Evolutionary conservation across 2,888 invertebrate genomes (phyloP).

Genomic region (Macrophya annulata): DNA sequence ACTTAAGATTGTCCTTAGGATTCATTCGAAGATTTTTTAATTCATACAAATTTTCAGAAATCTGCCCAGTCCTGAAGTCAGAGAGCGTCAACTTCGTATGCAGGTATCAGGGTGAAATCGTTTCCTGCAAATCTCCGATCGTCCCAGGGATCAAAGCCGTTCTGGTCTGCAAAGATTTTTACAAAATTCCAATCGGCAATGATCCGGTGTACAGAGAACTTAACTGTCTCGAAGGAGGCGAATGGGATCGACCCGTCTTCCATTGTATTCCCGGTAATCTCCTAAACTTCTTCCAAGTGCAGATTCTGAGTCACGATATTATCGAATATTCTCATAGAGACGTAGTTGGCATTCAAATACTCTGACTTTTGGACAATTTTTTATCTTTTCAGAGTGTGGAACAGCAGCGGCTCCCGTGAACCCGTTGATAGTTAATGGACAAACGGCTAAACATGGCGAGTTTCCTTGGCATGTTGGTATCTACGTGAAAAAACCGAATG

Average conservation of each 20-base stretch:
- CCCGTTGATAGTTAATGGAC: constrained; percentile 66
- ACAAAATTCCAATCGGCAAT: constrained; percentile 65
- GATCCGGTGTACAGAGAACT: constrained; percentile 68
- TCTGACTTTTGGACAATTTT: background rate
- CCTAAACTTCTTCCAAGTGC: background rate
- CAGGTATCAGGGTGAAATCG: constrained; percentile 61
- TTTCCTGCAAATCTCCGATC: constrained; percentile 65
- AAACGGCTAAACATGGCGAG: constrained; percentile 63
- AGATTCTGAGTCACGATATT: no score
- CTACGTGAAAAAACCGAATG: constrained; percentile 57
- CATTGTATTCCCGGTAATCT: constrained; percentile 67
- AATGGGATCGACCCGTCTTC: constrained; percentile 66
- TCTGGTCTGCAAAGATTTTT: constrained; percentile 68
- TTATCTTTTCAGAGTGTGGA: constrained; percentile 65
- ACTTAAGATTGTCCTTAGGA: no score
- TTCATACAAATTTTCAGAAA: constrained; percentile 57
- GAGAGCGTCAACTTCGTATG: constrained; percentile 66
- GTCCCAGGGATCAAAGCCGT: constrained; percentile 66
- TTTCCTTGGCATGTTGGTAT: constrained; percentile 71
- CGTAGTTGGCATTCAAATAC: background rate
- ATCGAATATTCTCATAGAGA: no score
- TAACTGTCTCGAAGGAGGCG: constrained; percentile 64
- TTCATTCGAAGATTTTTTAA: no score
- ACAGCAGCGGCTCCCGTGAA: constrained; percentile 64
- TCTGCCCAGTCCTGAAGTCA: constrained; percentile 64